Evolutionary conservation across 2,888 invertebrate species (phyloP).

Genomic region (Amphipyra berbera): DNA sequence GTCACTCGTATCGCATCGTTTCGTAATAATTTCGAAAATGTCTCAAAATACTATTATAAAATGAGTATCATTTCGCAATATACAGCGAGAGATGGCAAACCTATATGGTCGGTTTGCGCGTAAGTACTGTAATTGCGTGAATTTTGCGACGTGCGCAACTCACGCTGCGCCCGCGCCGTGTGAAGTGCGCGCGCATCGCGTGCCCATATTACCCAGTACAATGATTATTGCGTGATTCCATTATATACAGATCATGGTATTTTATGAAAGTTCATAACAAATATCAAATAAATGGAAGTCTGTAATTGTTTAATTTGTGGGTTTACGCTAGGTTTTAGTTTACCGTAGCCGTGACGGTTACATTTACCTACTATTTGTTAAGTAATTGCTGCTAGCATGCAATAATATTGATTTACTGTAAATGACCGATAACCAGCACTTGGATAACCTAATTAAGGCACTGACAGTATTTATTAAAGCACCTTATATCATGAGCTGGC

Average conservation of each 20-base stretch:
- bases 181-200: constrained; percentile 63
- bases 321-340: constrained; percentile 51
- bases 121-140: constrained; percentile 51
- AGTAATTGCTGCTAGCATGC: neutral
- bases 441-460: too few relatives aligned
- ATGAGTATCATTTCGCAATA: constrained; percentile 25
- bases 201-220: constrained; percentile 60
- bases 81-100: constrained; percentile 11
- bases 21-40: constrained; percentile 15
- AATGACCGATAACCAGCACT: neutral
- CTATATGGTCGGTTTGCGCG: constrained; percentile 20
- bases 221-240: constrained; percentile 55
- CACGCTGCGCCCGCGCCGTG: constrained; percentile 63
- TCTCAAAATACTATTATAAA: neutral
- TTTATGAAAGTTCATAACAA: constrained; percentile 73
- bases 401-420: constrained; percentile 7
- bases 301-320: constrained; percentile 56
- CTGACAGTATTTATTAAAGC: too few relatives aligned
- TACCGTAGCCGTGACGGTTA: constrained; percentile 57
- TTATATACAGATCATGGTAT: constrained; percentile 71
- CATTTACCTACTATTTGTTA: neutral
- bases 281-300: constrained; percentile 44
- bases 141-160: constrained; percentile 67
- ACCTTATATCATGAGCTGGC: too few relatives aligned
- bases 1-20: constrained; percentile 27